These are phyloP conservation scores for Naja naja DNA, from an alignment of 2,113 vertebrate species.

Conservation along the genomic window DNA sequence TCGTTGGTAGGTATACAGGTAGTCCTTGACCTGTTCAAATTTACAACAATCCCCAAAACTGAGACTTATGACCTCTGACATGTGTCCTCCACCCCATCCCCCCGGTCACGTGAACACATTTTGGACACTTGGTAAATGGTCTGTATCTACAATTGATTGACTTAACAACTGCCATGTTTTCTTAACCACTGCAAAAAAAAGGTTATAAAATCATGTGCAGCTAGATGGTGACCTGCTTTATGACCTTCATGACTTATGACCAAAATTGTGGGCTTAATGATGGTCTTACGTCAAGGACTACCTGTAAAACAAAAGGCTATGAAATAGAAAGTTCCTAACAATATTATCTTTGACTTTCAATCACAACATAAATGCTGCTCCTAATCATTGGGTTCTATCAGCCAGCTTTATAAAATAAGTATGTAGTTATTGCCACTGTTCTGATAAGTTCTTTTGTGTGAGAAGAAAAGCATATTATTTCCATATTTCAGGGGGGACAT, in stretches of 20 bases:
- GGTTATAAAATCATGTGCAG: neutral
- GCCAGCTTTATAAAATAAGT: neutral
- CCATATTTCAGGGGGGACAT: neutral
- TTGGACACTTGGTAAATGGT: neutral
- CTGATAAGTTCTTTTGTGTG: neutral
- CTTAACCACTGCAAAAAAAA: neutral
- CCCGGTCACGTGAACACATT: neutral
- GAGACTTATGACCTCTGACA: neutral
- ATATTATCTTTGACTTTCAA: neutral
- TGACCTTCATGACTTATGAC: neutral
- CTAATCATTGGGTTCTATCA: neutral
- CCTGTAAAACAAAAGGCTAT: neutral
- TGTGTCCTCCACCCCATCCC: too few relatives aligned
- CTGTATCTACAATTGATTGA: neutral
- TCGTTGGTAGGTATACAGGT: neutral
- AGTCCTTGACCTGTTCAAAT: neutral
- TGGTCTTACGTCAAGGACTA: neutral
- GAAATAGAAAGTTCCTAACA: neutral
- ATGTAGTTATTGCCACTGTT: neutral
- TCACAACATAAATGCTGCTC: neutral
- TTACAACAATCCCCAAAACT: neutral
- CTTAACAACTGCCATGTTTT: neutral
- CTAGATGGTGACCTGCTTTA: neutral
- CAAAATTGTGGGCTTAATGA: neutral
- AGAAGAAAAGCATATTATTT: neutral